phyloP scores from a whole-genome alignment of 2,797 vertebrate genomes.

The Esox lucius region DNA sequence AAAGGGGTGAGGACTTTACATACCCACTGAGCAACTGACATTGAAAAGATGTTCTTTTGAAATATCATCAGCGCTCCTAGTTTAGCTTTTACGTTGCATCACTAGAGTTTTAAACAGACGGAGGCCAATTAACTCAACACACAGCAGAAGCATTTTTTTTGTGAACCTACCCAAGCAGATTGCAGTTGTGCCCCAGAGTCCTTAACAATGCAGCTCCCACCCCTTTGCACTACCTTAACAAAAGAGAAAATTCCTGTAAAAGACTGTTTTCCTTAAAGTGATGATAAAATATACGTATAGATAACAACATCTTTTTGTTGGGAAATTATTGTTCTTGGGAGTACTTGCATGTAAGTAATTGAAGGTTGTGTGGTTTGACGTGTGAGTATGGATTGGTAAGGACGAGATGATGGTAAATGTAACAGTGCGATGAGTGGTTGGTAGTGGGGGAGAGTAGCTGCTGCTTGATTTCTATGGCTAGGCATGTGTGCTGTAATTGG shows the following conservation, averaged over 20 bases:
- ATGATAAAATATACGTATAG: conserved; percentile 25
- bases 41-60: no score
- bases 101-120: no score
- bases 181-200: background rate
- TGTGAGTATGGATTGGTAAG: conserved; percentile 15
- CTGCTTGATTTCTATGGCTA: conserved; percentile 25
- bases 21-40: no score
- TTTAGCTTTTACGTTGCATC: no score
- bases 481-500: conserved; percentile 3
- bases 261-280: conserved; percentile 25
- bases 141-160: conserved; percentile 20
- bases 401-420: conserved; percentile 22
- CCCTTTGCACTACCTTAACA: conserved; percentile 1
- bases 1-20: no score
- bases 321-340: conserved; percentile 31
- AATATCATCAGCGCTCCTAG: no score
- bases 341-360: conserved; percentile 28
- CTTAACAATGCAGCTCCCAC: background rate
- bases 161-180: conserved; percentile 9
- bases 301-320: conserved; percentile 18
- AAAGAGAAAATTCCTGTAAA: conserved; percentile 13
- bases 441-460: conserved; percentile 14
- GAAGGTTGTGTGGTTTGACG: conserved; percentile 17
- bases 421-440: conserved; percentile 31
- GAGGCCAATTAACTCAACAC: background rate